Base-by-base conservation (phyloP, 2,888 invertebrate genomes). In the Mystacides longicornis region DNA sequence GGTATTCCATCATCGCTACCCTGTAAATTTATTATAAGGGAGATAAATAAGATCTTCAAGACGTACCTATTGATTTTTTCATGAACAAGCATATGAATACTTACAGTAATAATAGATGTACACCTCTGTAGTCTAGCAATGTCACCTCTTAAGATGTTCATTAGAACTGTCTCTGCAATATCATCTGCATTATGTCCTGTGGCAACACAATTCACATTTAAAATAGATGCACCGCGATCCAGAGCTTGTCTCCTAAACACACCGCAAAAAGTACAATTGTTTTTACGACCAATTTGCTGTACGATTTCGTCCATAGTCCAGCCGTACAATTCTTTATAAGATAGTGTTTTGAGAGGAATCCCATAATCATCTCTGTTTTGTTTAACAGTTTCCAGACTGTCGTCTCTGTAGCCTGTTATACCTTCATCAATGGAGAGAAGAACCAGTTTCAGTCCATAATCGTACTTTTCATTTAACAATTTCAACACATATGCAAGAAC, bases 261-360 rank as follows among this genome's bases (percentile, higher is more conserved):
- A 9, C 94, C 94, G 76, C 94, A 94, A 69, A 94, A 94, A 5
- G 94, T 94, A 63, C 99, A 99, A 72, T 99, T 99, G 71, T 96
- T 99, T 68, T 93, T 94, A 53, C 88, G 82, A 0, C 80, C 81
- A 66, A 89, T 88, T 71, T 88, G 86, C 45, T 81, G 81, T 0
- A 99, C 99, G 69, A 99, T 98, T 66, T 89, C 89, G 75, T 99
- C 99, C 96, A 97, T 97, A 2, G 98, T 97, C 99, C 99, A 99
- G 0, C 97, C 97, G 75, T 98, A 99, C 3, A 99, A 75, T 64
- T 98, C 95, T 75, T 96, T 89, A 68, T 99, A 99, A 0, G 97
- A 97, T 5, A 98, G 77, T 59, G 99, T 93, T 76, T 92, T 95
- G 42, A 99, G 74, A 1, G 94, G 88, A 75, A 99, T 86, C 64